These are phyloP conservation scores for Heliconius erato DNA, from an alignment of 2,888 invertebrate genomes.

Conservation along the genomic window DNA sequence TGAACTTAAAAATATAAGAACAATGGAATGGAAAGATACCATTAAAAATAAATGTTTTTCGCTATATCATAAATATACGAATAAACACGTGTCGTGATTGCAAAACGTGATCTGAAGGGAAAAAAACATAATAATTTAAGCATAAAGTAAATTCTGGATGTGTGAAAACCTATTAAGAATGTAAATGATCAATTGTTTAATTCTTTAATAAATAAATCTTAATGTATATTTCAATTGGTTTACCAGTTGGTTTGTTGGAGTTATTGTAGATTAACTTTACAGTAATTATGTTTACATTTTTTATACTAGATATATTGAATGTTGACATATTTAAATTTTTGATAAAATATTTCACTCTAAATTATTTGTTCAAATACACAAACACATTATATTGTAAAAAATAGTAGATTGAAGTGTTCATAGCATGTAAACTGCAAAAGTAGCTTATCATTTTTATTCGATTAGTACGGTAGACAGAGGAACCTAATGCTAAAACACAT, in stretches of 20 bases:
- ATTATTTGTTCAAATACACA: too few relatives aligned
- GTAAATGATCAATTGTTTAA: constrained; percentile 9
- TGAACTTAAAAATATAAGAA: not conserved
- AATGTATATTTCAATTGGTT: not conserved
- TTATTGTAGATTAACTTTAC: not conserved
- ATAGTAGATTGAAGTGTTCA: too few relatives aligned
- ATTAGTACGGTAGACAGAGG: not conserved
- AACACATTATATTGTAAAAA: too few relatives aligned
- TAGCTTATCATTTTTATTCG: not conserved
- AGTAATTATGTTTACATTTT: not conserved
- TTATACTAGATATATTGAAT: too few relatives aligned
- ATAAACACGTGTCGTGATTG: not conserved
- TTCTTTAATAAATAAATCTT: not conserved
- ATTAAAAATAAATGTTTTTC: not conserved
- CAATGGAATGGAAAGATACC: not conserved
- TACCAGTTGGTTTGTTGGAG: not conserved
- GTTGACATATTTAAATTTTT: too few relatives aligned
- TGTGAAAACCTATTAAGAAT: constrained; percentile 9
- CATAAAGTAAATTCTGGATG: not conserved
- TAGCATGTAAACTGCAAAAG: too few relatives aligned
- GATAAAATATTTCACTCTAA: too few relatives aligned
- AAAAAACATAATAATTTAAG: constrained; percentile 5
- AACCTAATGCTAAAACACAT: not conserved
- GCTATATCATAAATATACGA: not conserved
- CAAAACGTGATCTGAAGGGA: not conserved